Conservation (phyloP, 2,888 invertebrate species). For the Germaria angustata region DNA sequence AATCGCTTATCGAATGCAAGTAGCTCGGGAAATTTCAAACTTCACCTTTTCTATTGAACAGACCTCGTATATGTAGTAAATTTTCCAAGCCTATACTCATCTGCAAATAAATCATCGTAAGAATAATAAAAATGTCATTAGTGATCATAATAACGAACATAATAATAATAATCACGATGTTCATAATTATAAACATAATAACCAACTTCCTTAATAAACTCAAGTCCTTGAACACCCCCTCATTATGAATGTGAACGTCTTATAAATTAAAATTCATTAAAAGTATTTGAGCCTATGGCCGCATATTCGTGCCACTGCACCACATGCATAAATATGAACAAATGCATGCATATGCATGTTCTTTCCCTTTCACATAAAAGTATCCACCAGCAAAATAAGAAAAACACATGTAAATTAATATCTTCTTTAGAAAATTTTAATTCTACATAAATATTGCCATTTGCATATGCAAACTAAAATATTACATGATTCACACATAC, state of each 20-base stretch:
- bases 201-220: no score
- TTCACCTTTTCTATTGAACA: no score
- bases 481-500: neutral
- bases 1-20: no score
- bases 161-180: no score
- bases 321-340: neutral
- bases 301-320: neutral
- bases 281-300: neutral
- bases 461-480: conserved; percentile 6
- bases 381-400: conserved; percentile 14
- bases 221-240: neutral
- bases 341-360: conserved; percentile 18
- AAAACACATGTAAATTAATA: conserved; percentile 46
- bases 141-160: no score
- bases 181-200: no score
- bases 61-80: no score
- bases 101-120: no score
- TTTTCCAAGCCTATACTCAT: no score
- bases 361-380: neutral
- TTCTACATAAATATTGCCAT: conserved; percentile 28
- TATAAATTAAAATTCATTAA: neutral
- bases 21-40: no score
- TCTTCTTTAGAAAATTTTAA: conserved; percentile 34
- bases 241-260: neutral
- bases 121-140: no score